Percentiles rank a stretch among this genome's conserved stretches.
Conservation (phyloP, 2,888 invertebrate species). For the Ennomos quercinarius region DNA sequence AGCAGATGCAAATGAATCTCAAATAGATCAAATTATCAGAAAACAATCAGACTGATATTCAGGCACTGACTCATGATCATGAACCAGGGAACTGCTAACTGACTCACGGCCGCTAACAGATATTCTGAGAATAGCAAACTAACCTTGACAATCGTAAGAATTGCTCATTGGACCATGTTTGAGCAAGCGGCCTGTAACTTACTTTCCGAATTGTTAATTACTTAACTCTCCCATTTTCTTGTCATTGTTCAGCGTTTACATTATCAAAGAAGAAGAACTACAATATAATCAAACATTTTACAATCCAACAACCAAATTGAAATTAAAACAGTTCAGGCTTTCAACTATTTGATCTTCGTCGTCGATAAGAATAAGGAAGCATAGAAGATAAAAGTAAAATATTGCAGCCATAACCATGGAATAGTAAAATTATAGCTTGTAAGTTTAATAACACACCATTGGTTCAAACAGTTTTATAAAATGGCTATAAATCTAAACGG, state of each 20-base stretch:
- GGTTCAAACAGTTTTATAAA: slow-evolving; percentile 54
- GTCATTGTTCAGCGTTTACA: neutral
- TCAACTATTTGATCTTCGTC: slow-evolving; percentile 4
- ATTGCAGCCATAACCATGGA: slow-evolving; percentile 19
- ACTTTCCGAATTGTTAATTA: slow-evolving; percentile 6
- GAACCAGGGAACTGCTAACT: slow-evolving; percentile 49
- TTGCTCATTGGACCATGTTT: slow-evolving; percentile 41
- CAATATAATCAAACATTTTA: neutral
- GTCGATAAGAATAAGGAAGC: slow-evolving; percentile 6
- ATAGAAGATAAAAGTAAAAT: slow-evolving; percentile 17
- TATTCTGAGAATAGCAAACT: slow-evolving; percentile 76
- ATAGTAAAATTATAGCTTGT: slow-evolving; percentile 29
- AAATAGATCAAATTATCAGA: slow-evolving; percentile 67
- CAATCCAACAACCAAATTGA: neutral
- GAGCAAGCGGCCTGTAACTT: slow-evolving; percentile 12
- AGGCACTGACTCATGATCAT: slow-evolving; percentile 71
- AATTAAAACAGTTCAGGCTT: neutral
- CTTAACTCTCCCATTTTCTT: neutral
- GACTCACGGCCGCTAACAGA: slow-evolving; percentile 75
- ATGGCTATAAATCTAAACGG: slow-evolving; percentile 59
- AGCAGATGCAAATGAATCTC: slow-evolving; percentile 55
- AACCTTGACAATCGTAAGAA: slow-evolving; percentile 70
- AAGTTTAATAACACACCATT: slow-evolving; percentile 37
- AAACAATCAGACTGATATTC: slow-evolving; percentile 69
- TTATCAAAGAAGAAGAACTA: too few species aligned